These are phyloP conservation scores for Mormyrus lacerda DNA, from an alignment of 2,113 vertebrate species.

Conservation along the genomic window DNA sequence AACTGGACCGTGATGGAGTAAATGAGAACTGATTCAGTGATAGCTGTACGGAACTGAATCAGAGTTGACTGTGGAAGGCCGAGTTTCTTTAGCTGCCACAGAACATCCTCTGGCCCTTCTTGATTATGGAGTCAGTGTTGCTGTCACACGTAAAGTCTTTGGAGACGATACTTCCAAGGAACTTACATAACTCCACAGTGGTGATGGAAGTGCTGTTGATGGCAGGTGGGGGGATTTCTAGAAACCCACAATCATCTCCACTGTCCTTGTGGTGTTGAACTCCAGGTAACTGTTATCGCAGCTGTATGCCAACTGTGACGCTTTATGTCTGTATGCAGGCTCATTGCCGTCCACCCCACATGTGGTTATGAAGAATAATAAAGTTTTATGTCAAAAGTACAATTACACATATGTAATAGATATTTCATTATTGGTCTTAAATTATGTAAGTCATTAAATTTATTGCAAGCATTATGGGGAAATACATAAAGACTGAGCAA, in stretches of 20 bases:
- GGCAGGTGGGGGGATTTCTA: neutral
- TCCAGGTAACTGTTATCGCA: neutral
- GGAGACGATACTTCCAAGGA: neutral
- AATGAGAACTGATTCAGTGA: neutral
- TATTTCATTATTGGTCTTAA: neutral
- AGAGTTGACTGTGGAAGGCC: neutral
- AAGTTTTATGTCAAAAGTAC: neutral
- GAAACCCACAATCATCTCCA: neutral
- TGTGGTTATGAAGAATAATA: neutral
- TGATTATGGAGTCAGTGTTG: neutral
- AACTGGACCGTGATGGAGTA: neutral
- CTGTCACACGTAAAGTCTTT: neutral
- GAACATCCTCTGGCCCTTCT: neutral
- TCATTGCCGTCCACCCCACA: neutral
- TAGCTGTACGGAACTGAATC: neutral
- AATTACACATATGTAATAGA: neutral
- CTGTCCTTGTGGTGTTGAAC: neutral
- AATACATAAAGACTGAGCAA: neutral
- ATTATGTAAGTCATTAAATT: neutral
- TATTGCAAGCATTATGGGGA: neutral
- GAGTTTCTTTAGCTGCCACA: neutral
- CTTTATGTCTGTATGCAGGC: neutral
- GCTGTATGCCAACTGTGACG: neutral
- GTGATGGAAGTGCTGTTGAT: neutral
- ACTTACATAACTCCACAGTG: neutral